phyloP scores from a whole-genome alignment of 2,797 vertebrate genomes.

The Myotis findleyi region DNA sequence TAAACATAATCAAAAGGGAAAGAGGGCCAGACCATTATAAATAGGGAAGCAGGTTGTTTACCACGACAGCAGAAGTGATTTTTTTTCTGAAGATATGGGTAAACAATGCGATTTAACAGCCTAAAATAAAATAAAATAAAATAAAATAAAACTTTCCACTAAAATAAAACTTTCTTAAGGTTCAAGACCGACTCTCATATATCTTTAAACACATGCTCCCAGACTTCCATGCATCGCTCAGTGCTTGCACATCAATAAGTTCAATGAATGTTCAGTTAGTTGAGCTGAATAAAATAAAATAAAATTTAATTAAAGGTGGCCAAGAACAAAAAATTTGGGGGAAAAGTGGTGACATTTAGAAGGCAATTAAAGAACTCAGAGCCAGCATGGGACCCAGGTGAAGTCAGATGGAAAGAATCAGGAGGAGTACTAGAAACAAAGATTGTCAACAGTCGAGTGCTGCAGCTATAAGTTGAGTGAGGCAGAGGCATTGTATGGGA shows the following conservation, averaged over 20 bases:
- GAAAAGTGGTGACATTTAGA: not conserved
- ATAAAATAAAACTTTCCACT: not conserved
- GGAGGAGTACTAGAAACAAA: not conserved
- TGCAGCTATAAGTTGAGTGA: not conserved
- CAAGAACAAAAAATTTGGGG: not conserved
- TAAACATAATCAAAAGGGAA: not conserved
- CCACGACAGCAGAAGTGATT: no score
- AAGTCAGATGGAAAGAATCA: not conserved
- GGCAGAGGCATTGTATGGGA: accelerated
- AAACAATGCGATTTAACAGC: no score
- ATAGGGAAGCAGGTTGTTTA: no score
- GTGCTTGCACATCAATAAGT: not conserved
- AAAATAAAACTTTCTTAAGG: not conserved
- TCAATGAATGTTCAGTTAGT: not conserved
- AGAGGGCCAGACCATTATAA: no score
- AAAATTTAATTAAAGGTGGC: not conserved
- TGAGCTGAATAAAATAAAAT: not conserved
- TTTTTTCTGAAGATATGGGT: no score
- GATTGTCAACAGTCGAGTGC: not conserved
- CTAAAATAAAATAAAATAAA: no score
- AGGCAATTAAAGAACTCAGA: not conserved
- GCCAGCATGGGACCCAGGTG: not conserved
- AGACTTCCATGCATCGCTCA: not conserved
- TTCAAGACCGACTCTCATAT: not conserved
- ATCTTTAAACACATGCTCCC: not conserved